Evolutionary conservation across 2,888 invertebrate genomes (phyloP).

Genomic region (Oligia latruncula): DNA sequence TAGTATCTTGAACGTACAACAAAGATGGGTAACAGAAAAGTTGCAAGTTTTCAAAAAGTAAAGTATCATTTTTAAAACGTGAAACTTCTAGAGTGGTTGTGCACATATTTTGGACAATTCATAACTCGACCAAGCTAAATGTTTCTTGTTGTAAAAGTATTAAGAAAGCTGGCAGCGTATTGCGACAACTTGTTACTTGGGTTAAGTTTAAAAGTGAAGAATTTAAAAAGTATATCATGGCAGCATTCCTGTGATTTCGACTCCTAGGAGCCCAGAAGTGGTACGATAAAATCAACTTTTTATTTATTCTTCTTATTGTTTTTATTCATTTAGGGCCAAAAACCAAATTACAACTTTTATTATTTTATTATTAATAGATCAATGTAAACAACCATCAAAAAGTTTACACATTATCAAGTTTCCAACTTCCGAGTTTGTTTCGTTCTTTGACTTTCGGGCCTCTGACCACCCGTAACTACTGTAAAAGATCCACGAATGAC

Average conservation of each 20-base stretch:
- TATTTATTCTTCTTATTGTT: not conserved
- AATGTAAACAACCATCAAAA: not conserved
- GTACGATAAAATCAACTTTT: not conserved
- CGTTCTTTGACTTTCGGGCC: too few relatives aligned
- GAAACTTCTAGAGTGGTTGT: constrained; percentile 19
- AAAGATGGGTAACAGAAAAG: not conserved
- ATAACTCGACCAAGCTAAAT: constrained; percentile 34
- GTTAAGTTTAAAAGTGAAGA: not conserved
- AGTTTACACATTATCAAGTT: too few relatives aligned
- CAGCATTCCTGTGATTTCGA: not conserved
- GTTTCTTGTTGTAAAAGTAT: constrained; percentile 46
- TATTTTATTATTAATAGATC: not conserved
- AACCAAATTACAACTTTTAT: not conserved
- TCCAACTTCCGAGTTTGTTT: too few relatives aligned
- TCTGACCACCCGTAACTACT: too few relatives aligned
- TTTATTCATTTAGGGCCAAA: too few relatives aligned
- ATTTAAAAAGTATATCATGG: not conserved
- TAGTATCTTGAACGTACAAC: not conserved
- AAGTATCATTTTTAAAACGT: not conserved
- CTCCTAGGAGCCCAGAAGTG: not conserved
- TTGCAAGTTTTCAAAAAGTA: not conserved
- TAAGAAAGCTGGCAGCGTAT: constrained; percentile 33
- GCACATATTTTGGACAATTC: constrained; percentile 23
- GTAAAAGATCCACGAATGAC: too few relatives aligned
- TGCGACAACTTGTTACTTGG: constrained; percentile 27